Base-by-base conservation (phyloP, 2,888 invertebrate species). In the Nyleta sp. region DNA sequence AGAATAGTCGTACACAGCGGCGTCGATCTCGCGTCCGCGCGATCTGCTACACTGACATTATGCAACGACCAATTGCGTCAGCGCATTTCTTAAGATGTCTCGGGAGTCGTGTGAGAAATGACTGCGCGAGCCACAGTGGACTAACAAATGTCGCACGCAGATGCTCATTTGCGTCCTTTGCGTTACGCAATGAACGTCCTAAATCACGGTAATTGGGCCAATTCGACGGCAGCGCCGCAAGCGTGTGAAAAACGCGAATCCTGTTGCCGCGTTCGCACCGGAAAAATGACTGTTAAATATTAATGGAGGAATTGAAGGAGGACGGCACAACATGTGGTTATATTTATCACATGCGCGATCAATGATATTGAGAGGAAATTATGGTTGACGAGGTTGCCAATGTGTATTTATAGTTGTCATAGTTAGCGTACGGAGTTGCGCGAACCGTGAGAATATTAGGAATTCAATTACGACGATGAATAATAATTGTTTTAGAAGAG, bases 1-100 rank as follows among this genome's bases (percentile, higher is more conserved):
- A 82, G 83, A 83, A 85, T 85, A 84, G 82, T 84, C 62, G 79
- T 50, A 31, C 17, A 24, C 42, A 17, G 60, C 57, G 22, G 20
- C 64, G 59, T 50, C 31, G 60, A 74, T 71, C 60, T 64, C 33
- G 48, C 31, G 60, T 71, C 65, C 60, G 59, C 33, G 48, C 59
- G 75, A 73, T 72, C 59, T 59, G 67, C 74, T 75, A 67, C 22
- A 52, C 24, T 46, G 59, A 28, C 44, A 76, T 80, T 75, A 76
- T 76, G 79, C 75, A 79, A 79, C 59, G 40, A 18, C 20, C 64
- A 76, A 80, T 80, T 80, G 62, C 80, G 73, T 76, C 80, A 76
- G 73, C 65, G 65, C 53, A 53, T 60, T 77, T 77, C 71, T 71
- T 71, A 65, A 76, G 59, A 71, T 60, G 71, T 57, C 42, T 67